Evolutionary conservation across 2,113 vertebrate genomes (phyloP), one percentile per base, ranked within the genome.

Genomic region (Trematomus loennbergii): DNA sequence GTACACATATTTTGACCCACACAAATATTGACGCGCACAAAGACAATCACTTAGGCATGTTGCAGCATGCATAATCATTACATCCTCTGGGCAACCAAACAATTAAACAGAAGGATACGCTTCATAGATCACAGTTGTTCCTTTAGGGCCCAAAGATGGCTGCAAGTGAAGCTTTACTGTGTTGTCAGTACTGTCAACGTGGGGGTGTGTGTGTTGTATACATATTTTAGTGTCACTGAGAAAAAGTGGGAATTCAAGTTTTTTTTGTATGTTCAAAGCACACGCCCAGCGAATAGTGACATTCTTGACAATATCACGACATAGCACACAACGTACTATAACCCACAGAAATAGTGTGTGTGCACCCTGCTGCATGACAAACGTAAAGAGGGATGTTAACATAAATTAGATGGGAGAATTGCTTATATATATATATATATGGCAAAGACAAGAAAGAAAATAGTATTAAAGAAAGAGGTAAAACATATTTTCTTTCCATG

Each of bases 51-150:
- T 83, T 78, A 52, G 80, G 62, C 80, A 87, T 84, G 67, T 87
- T 85, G 78, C 52, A 85, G 67, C 73, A 75, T 78, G 71, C 72
- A 84, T 84, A 86, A 88, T 82, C 72, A 81, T 83, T 66, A n/a
- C 63, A 69, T 82, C 91, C 78, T 87, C 57, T 22, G 81, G 88
- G 81, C 85, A 90, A 70, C 75, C 57, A 71, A 91, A 87, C 78
- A 84, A 91, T 90, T 79, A 86, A 78, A 84, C 82, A 75, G 72
- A 71, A 79, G 58, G 86, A 45, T 59, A 83, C 73, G 82, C 84
- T 79, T 83, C 74, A 78, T 68, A 76, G 75, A 89, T 86, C 84
- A 83, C 74, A 78, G 52, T 78, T 84, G 40, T 43, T 82, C 74
- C 85, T 87, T 20, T 25, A 63, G 74, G 79, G 58, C 60, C 29